Base-by-base conservation (phyloP, 2,113 vertebrate species). In the Nothoprocta perdicaria region DNA sequence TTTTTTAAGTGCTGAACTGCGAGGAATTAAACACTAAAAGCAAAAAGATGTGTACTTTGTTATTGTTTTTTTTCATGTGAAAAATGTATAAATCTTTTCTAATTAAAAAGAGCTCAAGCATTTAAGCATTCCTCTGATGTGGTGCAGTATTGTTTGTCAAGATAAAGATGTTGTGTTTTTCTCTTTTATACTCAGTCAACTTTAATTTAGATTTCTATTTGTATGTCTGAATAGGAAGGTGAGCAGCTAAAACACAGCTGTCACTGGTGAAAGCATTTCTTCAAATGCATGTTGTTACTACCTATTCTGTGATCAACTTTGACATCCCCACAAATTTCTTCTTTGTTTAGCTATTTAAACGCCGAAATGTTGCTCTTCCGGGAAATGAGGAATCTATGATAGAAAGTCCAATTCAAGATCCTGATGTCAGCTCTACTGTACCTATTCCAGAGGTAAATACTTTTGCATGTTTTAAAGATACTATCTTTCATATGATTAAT, bases 321-420 rank as follows among this genome's bases (percentile, higher is more conserved):
- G 8, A 93, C 10, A 6, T 73, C 48, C 40, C 38, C 33, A 5
- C 80, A 80, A 76, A 15, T 86, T 33, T 95, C 43, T 78, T 62
- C 68, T 94, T 89, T 71, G 76, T 93, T 76, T 89, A 99, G 99
- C 95, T 99, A 41, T 99, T 99, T 89, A 99, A 99, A 95, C 98
- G 98, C 80, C 98, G 98, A 96, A 99, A 99, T 23, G 98, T 99
- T 53, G 97, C 95, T 97, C 95, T 98, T 29, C 98, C 98, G 10
- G 96, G 97, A 89, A 97, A 93, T 89, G 99, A 99, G 55, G 98
- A 99, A 78, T 98, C 97, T 52, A 99, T 99, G 99, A 93, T 98
- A 63, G 98, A 99, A 96, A 98, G 98, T 94, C 98, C 98, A 10
- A 98, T 99, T 95, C 98, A 99, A 80, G 99, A 99, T 96, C 98